Base-by-base conservation (phyloP, 2,888 invertebrate genomes). In the Drosophila pullipes region DNA sequence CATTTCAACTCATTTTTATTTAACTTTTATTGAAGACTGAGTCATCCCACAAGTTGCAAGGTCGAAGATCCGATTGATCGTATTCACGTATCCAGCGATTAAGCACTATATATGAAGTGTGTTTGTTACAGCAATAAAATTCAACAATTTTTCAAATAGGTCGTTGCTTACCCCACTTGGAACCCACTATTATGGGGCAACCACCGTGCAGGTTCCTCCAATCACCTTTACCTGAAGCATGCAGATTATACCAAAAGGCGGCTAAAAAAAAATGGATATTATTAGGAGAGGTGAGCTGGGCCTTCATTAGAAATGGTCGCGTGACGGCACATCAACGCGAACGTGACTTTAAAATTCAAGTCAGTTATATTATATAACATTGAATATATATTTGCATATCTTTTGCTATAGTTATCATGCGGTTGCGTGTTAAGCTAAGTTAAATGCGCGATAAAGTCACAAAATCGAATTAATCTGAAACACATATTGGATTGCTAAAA, bases 221-320 rank as follows among this genome's bases (percentile, higher is more conserved):
- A 94, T 99, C 97, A 0, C 98, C 98, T 81, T 97, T 97, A 0
- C 99, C 99, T 76, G 96, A 97, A 5, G 96, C 96, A 93, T 97
- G 96, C 76, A 99, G 94, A 94, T 99, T 99, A 91, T 96, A 95
- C 99, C 99, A 99, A 94, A 98, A 98, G 0, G 97, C 97, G 9
- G 98, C 84, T 84, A 18, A 52, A 65, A 49, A 37, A 60, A 55
- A 65, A 49, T 2, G 18, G 11, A 54, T 41, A 4, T 54, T 49
- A 61, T 28, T 41, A 28, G 13, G 30, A 9, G 18, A 47, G 50
- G 28, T 55, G 22, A 18, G 55, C 22, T n/a, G 22, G 37, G 10
- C 33, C 11, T 31, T 47, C 22, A 16, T 9, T 37, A 39, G 57
- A 30, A 13, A 39, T 39, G 39, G 13, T n/a, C 11, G 39, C 28